phyloP scores from a whole-genome alignment of 2,797 vertebrate genomes.

The Siniperca scherzeri region DNA sequence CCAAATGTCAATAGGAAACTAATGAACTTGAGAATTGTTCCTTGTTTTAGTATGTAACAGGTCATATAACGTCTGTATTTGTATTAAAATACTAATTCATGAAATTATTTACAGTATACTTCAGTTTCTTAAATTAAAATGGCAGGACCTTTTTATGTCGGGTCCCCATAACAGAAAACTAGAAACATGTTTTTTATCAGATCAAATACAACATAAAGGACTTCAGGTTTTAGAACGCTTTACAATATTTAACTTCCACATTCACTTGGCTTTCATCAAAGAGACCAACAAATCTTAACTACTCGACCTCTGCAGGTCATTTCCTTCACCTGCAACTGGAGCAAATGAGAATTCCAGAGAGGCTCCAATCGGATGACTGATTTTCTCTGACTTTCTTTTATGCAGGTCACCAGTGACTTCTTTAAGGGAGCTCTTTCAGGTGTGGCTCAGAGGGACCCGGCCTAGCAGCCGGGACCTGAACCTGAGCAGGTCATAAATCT shows the following conservation, averaged over 20 bases:
- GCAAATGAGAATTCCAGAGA: conserved; percentile 70
- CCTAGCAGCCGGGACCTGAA: conserved; percentile 37
- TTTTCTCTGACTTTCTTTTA: conserved; percentile 61
- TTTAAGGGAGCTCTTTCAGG: conserved; percentile 58
- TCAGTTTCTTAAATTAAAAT: background rate
- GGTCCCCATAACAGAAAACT: background rate
- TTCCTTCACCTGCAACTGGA: conserved; percentile 56
- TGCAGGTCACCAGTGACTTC: conserved; percentile 54
- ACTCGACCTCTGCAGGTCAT: conserved; percentile 34
- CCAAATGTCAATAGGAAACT: conserved; percentile 36
- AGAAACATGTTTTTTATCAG: background rate
- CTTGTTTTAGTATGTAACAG: background rate
- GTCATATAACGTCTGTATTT: background rate
- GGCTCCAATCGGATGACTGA: conserved; percentile 20
- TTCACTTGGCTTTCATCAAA: conserved; percentile 42
- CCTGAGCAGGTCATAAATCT: conserved; percentile 72
- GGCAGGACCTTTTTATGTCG: background rate
- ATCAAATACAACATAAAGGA: conserved; percentile 6
- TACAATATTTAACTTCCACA: conserved; percentile 20
- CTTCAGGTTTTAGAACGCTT: background rate
- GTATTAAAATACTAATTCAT: background rate
- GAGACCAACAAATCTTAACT: conserved; percentile 23
- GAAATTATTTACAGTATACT: background rate
- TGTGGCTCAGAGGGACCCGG: conserved; percentile 42
- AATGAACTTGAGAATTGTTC: background rate